Conservation (phyloP, 2,797 vertebrate genomes). For the Characodon lateralis region DNA sequence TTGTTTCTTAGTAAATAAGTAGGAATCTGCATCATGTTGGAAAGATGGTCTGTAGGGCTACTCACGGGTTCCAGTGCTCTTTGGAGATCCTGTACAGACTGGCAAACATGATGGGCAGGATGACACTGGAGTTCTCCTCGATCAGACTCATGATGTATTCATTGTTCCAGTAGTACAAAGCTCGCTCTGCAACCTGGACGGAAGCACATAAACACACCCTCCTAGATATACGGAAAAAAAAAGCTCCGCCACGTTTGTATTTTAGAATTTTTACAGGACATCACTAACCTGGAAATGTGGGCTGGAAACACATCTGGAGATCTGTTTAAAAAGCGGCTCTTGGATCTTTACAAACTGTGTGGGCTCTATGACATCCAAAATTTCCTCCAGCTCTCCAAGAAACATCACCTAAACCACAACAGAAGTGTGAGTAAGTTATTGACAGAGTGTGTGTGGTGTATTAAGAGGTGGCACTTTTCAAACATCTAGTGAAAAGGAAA, state of each 20-base stretch:
- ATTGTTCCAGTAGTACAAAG: constrained; percentile 99
- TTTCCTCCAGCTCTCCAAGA: constrained; percentile 97
- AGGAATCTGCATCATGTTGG: not conserved
- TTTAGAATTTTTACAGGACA: not conserved
- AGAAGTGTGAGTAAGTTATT: not conserved
- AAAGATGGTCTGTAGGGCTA: constrained; percentile 21
- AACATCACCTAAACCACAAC: constrained; percentile 89
- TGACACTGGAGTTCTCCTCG: constrained; percentile 98
- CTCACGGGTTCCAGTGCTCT: constrained; percentile 99
- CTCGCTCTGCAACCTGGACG: constrained; percentile 92
- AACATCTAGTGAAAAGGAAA: not conserved
- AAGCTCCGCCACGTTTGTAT: not conserved
- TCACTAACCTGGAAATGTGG: constrained; percentile 95
- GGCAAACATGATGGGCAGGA: constrained; percentile 99
- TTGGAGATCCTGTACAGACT: constrained; percentile 99
- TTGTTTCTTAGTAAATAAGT: not conserved
- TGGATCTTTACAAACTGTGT: constrained; percentile 99
- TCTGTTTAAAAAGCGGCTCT: constrained; percentile 98
- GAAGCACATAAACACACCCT: not conserved
- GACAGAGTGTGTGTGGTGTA: not conserved
- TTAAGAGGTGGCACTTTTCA: accelerated
- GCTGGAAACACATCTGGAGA: constrained; percentile 98
- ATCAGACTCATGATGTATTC: constrained; percentile 99
- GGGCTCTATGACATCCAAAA: constrained; percentile 97
- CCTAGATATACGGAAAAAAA: constrained; percentile 14